Conservation (phyloP, 2,113 vertebrate genomes). For the Brachyhypopomus occidentalis region DNA sequence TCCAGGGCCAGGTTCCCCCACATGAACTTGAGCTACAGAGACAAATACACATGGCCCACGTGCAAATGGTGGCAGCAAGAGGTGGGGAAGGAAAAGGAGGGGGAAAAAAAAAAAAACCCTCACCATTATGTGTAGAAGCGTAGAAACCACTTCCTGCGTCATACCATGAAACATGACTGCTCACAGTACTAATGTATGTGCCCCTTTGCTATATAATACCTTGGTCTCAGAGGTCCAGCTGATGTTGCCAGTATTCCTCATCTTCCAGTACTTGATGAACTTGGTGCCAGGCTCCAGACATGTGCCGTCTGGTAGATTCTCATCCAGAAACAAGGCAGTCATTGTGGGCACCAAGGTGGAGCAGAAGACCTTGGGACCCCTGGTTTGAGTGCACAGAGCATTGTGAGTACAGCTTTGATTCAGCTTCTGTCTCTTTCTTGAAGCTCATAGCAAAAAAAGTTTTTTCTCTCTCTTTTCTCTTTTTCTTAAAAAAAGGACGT, state of each 20-base stretch:
- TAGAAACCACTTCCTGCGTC: conserved; percentile 34
- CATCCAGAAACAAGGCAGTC: conserved; percentile 95
- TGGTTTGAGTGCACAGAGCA: conserved; percentile 82
- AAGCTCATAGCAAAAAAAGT: conserved; percentile 59
- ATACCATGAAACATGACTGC: conserved; percentile 1
- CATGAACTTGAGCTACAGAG: conserved; percentile 91
- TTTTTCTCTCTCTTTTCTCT: conserved; percentile 67
- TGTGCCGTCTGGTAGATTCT: conserved; percentile 97
- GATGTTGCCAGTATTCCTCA: conserved; percentile 94
- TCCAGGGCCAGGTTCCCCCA: conserved; percentile 95
- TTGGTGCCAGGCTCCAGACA: conserved; percentile 89
- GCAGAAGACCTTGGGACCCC: conserved; percentile 83
- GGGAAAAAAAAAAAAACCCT: conserved; percentile 54
- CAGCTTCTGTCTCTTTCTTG: conserved; percentile 57
- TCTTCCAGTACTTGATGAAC: conserved; percentile 98
- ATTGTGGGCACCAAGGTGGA: conserved; percentile 87
- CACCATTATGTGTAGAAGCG: conserved; percentile 13
- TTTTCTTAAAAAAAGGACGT: conserved; percentile 57
- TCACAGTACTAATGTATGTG: background rate
- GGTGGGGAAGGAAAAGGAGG: too few relatives aligned
- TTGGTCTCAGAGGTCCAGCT: conserved; percentile 94
- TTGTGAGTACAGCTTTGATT: conserved; percentile 77
- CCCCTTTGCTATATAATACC: conserved; percentile 59
- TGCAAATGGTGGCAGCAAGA: conserved; percentile 59
- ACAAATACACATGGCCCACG: conserved; percentile 66